Evolutionary conservation across 2,113 vertebrate species (phyloP), one percentile per base, ranked within the genome.

Genomic region (Passer domesticus): DNA sequence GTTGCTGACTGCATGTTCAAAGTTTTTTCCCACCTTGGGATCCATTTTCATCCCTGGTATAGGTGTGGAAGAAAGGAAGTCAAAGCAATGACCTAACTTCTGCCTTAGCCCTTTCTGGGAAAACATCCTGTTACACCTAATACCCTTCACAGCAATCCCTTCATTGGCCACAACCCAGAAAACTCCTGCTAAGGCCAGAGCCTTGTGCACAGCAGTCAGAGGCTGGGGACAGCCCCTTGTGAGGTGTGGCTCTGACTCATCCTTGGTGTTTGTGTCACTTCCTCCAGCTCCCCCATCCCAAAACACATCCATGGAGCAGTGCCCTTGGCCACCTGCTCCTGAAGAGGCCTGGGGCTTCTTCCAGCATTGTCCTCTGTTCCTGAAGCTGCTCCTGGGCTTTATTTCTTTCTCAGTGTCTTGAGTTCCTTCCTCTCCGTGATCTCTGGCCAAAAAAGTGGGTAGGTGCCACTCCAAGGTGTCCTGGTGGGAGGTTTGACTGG

Each of bases 21-120:
- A 96, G 90, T 5, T 83, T 69, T 73, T 83, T 31, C 33, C 41
- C 70, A 75, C 80, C 69, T 82, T 63, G 83, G 64, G 89, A 94
- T 93, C 56, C 60, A 23, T 90, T 96, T 94, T 90, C 55, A 77
- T 81, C 90, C 76, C 43, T 55, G 25, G 59, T 70, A 50, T 59
- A 95, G 86, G 88, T 90, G 89, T 89, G 83, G 92, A 92, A 87
- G 92, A 93, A 81, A 83, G 60, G 68, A 86, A 94, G 76, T 82
- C 95, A 95, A 93, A 86, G 76, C 80, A 93, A 86, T 94, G 95
- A 92, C 83, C 55, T 81, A 94, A 85, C 89, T 93, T 59, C 50
- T 86, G 92, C 83, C 86, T 93, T 50, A 73, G 37, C 30, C 59
- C 52, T 59, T 88, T 76, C 76, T 94, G 63, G 80, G 81, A 92